Conservation (phyloP, 2,888 invertebrate species). For the Dusona sp. region DNA sequence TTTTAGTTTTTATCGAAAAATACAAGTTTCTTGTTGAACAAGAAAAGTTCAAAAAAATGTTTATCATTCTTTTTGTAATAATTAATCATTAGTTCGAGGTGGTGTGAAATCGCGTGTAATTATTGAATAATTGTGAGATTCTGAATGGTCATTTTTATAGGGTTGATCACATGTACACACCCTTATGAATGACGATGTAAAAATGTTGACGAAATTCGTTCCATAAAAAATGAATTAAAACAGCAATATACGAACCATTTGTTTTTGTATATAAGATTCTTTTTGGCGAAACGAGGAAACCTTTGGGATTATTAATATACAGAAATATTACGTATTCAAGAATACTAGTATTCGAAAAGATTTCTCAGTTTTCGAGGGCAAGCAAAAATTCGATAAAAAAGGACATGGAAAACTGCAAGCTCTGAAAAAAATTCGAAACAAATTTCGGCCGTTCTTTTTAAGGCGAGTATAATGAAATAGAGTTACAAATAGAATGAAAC, state of each 20-base stretch:
- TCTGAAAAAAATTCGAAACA: background rate
- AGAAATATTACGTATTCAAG: background rate
- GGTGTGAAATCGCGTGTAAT: constrained; percentile 16
- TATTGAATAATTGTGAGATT: constrained; percentile 32
- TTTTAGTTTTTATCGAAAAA: background rate
- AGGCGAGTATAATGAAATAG: background rate
- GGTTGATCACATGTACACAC: constrained; percentile 38
- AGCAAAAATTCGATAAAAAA: background rate
- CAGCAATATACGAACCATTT: constrained; percentile 7
- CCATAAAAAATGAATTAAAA: constrained; percentile 3
- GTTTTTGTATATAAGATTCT: background rate
- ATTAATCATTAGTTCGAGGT: constrained; percentile 49
- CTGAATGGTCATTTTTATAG: constrained; percentile 56
- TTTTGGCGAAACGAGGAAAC: constrained; percentile 4
- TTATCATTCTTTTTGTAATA: background rate
- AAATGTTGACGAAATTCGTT: constrained; percentile 26
- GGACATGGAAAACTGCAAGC: background rate
- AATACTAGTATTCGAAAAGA: background rate
- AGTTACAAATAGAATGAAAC: background rate
- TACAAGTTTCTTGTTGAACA: constrained; percentile 4
- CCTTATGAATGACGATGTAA: constrained; percentile 30
- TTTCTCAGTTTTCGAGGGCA: background rate
- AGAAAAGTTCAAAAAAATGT: background rate
- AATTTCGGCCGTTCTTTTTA: background rate
- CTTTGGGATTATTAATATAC: background rate